Conservation (phyloP, 2,113 vertebrate genomes). For the Xenopus laevis region DNA sequence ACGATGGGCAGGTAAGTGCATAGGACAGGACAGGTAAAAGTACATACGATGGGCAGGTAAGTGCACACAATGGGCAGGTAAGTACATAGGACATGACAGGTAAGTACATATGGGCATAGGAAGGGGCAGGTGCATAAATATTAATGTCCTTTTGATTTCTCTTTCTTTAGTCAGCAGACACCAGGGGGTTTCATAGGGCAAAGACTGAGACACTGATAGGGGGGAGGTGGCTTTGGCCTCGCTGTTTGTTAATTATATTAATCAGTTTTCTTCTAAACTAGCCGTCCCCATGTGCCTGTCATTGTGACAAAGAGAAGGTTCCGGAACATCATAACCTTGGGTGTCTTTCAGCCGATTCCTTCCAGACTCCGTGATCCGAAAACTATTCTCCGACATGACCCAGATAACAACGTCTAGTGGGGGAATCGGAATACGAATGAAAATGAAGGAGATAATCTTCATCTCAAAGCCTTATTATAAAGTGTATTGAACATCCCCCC, state of each 20-base stretch:
- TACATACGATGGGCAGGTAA: too few relatives aligned
- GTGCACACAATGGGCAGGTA: too few relatives aligned
- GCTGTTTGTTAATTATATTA: conserved; percentile 58
- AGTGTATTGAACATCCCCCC: conserved; percentile 64
- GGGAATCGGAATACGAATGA: conserved; percentile 69
- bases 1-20: too few relatives aligned
- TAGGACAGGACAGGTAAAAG: too few relatives aligned
- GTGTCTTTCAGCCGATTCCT: conserved; percentile 62
- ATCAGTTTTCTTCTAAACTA: conserved; percentile 31
- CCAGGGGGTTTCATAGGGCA: too few relatives aligned
- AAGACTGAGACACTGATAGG: too few relatives aligned
- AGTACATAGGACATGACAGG: too few relatives aligned
- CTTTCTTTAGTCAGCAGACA: too few relatives aligned
- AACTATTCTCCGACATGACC: conserved; percentile 70
- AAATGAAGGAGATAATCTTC: conserved; percentile 74
- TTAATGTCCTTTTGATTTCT: too few relatives aligned
- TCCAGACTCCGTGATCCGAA: conserved; percentile 63
- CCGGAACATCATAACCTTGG: conserved; percentile 61
- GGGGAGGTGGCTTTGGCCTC: not conserved
- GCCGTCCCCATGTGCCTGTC: conserved; percentile 53
- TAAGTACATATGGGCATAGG: too few relatives aligned
- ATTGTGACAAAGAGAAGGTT: conserved; percentile 59
- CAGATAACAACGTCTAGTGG: conserved; percentile 73
- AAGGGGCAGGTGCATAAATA: too few relatives aligned
- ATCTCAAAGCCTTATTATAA: conserved; percentile 67